phyloP scores from a whole-genome alignment of 2,888 invertebrate genomes.

The Archips xylosteana region DNA sequence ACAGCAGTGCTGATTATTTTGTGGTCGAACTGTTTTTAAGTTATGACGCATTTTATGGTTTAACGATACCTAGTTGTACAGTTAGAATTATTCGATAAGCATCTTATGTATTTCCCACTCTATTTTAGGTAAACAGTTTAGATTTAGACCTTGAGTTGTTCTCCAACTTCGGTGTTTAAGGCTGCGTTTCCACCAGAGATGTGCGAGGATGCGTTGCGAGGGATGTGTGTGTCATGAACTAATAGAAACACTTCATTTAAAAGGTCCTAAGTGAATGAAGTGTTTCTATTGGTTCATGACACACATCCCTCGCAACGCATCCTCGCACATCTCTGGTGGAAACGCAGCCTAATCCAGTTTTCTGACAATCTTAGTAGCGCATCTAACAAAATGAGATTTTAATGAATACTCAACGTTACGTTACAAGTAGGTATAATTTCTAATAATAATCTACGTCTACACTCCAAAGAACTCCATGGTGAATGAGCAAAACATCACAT shows the following conservation, averaged over 20 bases:
- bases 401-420: neutral
- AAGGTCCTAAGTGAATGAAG: no score
- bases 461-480: constrained; percentile 26
- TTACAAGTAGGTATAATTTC: neutral
- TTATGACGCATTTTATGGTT: neutral
- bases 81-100: neutral
- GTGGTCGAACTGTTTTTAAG: neutral
- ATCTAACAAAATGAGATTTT: neutral
- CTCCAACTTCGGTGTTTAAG: neutral
- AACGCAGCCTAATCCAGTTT: no score
- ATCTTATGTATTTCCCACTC: neutral
- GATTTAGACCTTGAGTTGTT: neutral
- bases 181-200: no score
- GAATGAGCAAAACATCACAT: constrained; percentile 21
- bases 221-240: no score
- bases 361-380: neutral
- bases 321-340: no score
- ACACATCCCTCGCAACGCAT: no score
- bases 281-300: no score
- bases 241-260: no score
- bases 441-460: neutral
- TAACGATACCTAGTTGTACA: neutral
- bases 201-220: no score
- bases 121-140: neutral
- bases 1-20: neutral